Conservation (phyloP, 2,888 invertebrate genomes). For the Sarcophaga rosellei region DNA sequence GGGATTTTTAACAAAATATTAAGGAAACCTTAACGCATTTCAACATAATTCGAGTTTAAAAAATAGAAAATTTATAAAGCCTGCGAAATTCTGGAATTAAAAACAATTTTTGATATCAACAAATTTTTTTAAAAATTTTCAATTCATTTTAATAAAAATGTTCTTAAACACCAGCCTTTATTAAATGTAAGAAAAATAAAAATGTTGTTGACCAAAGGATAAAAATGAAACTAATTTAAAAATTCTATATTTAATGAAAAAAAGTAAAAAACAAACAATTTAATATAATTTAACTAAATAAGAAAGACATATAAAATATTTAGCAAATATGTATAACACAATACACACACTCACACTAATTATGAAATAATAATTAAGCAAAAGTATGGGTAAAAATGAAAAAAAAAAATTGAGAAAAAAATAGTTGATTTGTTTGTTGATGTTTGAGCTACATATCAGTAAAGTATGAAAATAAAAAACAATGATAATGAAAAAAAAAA, state of each 20-base stretch:
- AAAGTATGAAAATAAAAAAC: conserved; percentile 73
- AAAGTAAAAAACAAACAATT: conserved; percentile 32
- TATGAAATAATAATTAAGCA: conserved; percentile 66
- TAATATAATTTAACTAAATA: conserved; percentile 31
- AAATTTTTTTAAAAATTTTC: background rate
- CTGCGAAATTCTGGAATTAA: background rate
- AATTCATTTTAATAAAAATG: background rate
- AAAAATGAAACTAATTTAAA: conserved; percentile 1
- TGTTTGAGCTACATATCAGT: conserved; percentile 82
- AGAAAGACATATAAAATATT: conserved; percentile 42
- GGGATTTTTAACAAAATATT: too few species aligned
- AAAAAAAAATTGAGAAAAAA: conserved; percentile 68
- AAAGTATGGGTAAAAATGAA: conserved; percentile 51
- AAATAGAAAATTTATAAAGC: too few species aligned
- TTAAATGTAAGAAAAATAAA: conserved; percentile 8
- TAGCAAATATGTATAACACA: conserved; percentile 40
- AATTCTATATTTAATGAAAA: conserved; percentile 45
- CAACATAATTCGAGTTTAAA: too few species aligned
- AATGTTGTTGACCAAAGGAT: conserved; percentile 62
- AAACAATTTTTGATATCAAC: background rate
- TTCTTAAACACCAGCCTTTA: background rate
- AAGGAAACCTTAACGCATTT: too few species aligned
- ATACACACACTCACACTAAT: background rate
- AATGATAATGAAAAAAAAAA: conserved; percentile 50
- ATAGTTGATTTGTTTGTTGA: conserved; percentile 81